Evolutionary conservation across 2,797 vertebrate genomes (phyloP), one percentile per base, ranked within the genome.

Genomic region (Lithobates pipiens): DNA sequence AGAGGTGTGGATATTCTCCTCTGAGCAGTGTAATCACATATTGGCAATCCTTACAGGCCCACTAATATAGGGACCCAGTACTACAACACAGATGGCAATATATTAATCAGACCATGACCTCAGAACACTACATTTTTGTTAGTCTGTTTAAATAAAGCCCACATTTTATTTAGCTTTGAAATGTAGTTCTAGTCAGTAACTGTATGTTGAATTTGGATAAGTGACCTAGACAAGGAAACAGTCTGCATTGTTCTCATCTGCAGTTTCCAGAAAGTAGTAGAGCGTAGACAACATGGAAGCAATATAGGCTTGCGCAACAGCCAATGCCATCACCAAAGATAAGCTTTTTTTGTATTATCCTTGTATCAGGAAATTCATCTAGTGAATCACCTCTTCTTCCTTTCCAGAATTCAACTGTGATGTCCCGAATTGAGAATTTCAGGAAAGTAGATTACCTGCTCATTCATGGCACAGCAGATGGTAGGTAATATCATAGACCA

Each of bases 381-480:
- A 92, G 92, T 92, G 93, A 94, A 91, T 90, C 93, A 89, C 88
- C 92, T 72, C 69, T 79, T 44, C 80, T 94, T 93, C 91, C 90
- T 94, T 90, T 93, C 91, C 91, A 96, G 95, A 95, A 95, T 92
- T 96, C 95, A 91, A 96, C 95, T 88, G 95, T 96, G 91, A 96
- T 96, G 95, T 91, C 93, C 91, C 95, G 93, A 92, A 95, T 94
- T 91, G 92, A 95, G 91, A 94, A 96, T 92, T 96, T 96, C 93
- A 95, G 90, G 92, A 94, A 94, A 67, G 94, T 95, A 82, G 93
- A 96, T 89, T 96, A 96, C 91, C 94, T 96, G 91, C 95, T 96
- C 91, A 94, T 96, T 93, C 95, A 96, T 88, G 95, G 95, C 94
- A 96, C 94, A 90, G 95, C 95, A 95, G 95, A 96, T 95, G 95